phyloP scores from a whole-genome alignment of 2,797 vertebrate genomes.

The Tachyglossus aculeatus region DNA sequence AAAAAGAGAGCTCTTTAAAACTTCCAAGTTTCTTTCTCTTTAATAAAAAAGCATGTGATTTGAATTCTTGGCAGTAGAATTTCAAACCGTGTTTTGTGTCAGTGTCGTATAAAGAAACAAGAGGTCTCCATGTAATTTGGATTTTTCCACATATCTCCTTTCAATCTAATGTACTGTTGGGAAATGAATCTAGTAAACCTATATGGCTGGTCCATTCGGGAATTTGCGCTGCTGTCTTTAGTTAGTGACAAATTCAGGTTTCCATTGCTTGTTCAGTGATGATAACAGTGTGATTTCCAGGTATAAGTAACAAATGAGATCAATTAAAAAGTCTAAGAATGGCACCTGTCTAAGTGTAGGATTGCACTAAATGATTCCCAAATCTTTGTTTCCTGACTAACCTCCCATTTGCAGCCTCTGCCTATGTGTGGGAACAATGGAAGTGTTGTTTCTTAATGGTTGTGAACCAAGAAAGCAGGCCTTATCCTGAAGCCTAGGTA shows the following conservation, averaged over 20 bases:
- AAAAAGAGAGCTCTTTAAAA: slow-evolving; percentile 35
- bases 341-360: slow-evolving; percentile 88
- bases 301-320: slow-evolving; percentile 97
- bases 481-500: slow-evolving; percentile 75
- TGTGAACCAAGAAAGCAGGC: slow-evolving; percentile 79
- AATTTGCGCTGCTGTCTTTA: slow-evolving; percentile 72
- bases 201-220: slow-evolving; percentile 72
- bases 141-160: slow-evolving; percentile 88
- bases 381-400: slow-evolving; percentile 85
- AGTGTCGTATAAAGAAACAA: slow-evolving; percentile 89
- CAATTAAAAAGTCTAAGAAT: slow-evolving; percentile 93
- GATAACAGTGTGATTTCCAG: slow-evolving; percentile 89
- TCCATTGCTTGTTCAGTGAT: slow-evolving; percentile 78
- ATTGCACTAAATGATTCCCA: slow-evolving; percentile 91
- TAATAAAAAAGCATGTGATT: slow-evolving; percentile 43
- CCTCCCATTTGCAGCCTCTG: slow-evolving; percentile 83
- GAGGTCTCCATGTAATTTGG: slow-evolving; percentile 92
- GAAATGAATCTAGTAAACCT: slow-evolving; percentile 89
- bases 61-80: slow-evolving; percentile 70
- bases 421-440: slow-evolving; percentile 83
- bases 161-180: slow-evolving; percentile 82
- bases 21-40: slow-evolving; percentile 27
- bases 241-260: slow-evolving; percentile 77
- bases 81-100: slow-evolving; percentile 84
- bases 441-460: slow-evolving; percentile 87